Evolutionary conservation across 1,140 invertebrate species (phyloP), one percentile per base, ranked within the genome.

Genomic region (Panagrolaimus sp.): DNA sequence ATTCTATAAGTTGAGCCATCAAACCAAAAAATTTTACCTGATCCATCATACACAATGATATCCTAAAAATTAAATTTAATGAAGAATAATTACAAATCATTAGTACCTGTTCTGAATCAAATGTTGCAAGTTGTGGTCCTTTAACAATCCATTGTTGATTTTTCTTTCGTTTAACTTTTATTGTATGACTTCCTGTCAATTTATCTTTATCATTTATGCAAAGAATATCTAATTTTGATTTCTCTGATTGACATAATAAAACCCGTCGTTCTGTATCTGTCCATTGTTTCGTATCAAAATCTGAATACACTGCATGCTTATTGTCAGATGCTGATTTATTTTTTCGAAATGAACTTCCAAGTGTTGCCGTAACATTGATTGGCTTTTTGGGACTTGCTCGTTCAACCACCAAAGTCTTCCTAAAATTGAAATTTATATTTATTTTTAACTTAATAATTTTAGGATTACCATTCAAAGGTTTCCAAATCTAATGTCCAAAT

Each of bases 21-120:
- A 47, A 76, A 76, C 74, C 70, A 73, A 55, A 76, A 76, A n/a
- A 76, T 66, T 58, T 76, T 76, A 12, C 74, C 74, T 17, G 44
- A 63, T 21, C 43, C 74, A 55, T 76, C 74, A 48, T 74, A 76
- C 3, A 76, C 71, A 15, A 76, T 65, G 17, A 76, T 75, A 46
- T 78, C 73, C 65, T 73, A 47, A 72, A 63, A 72, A 47, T 12
- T 62, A 26, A 10, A 66, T 17, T 69, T 67, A 15, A 63, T 10
- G 4, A 32, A 17, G 12, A 43, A 21, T 69, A 9, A 10, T 21
- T 8, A 44, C 17, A 65, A 69, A 17, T 68, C 4, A 32, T 6
- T 24, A 1, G 21, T 14, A 72, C 71, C 71, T 72, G 62, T 17
- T 73, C 48, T 14, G 32, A 43, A 62, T 73, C 72, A 24, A 72